Evolutionary conservation across 23 tunicate species (phyloP).

Genomic region (Clavelina lepadiformis): DNA sequence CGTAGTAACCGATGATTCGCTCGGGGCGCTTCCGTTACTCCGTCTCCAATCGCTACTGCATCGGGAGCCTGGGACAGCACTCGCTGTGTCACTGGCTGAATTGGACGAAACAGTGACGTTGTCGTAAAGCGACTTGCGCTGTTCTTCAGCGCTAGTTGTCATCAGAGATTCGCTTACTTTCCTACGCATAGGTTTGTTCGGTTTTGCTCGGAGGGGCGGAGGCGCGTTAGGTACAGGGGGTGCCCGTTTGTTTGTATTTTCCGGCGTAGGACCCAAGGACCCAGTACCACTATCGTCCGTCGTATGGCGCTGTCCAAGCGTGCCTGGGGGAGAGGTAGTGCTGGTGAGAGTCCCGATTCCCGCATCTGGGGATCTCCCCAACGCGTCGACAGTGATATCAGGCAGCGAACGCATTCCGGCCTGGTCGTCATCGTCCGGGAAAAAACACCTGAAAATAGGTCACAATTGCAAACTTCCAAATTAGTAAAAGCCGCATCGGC

Average conservation of each 20-base stretch:
- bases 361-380: constrained; percentile 27
- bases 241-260: constrained; percentile 46
- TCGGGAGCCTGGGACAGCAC: not conserved
- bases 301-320: constrained; percentile 38
- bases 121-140: constrained; percentile 54
- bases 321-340: constrained; percentile 51
- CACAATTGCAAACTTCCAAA: no score
- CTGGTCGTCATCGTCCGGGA: constrained; percentile 28
- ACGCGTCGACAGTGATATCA: constrained; percentile 72
- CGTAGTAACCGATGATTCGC: not conserved
- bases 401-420: constrained; percentile 25
- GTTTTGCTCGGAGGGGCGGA: constrained; percentile 16
- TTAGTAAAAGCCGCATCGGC: no score
- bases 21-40: constrained; percentile 26
- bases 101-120: constrained; percentile 54
- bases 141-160: not conserved
- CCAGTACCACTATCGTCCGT: constrained; percentile 86
- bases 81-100: constrained; percentile 4
- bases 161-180: not conserved
- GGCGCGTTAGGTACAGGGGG: constrained; percentile 1
- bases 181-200: constrained; percentile 32
- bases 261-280: constrained; percentile 74
- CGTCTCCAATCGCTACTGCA: constrained; percentile 14
- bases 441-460: constrained; percentile 20
- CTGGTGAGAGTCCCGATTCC: constrained; percentile 64